Evolutionary conservation across 1,140 invertebrate genomes (phyloP), one percentile per base, ranked within the genome.

Genomic region (Meloidogyne floridensis): DNA sequence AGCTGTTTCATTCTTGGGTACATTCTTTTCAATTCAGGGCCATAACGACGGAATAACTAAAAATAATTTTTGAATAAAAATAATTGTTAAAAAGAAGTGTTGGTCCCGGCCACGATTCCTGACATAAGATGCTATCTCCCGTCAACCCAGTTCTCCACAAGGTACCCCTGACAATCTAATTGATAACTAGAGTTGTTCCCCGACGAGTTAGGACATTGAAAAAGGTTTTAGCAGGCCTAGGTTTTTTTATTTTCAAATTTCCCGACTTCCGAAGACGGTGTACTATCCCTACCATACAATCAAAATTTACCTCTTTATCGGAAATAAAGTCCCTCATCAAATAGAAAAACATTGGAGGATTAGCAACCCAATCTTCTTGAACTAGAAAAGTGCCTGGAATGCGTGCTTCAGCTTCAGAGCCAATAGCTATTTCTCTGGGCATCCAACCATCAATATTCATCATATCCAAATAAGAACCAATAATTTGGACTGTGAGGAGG

Each of bases 371-470:
- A 72, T 93, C 92, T 71, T 93, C 92, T 90, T 99, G 97, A 0
- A 96, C 95, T 0, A 99, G 93, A 92, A 98, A 99, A 90, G 99
- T 95, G 80, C 94, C 93, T 0, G 98, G 98, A 54, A 88, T 87
- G 32, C 78, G 75, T 13, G 75, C 51, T 20, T 85, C 81, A 0
- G 96, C 95, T 91, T 98, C 96, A n/a, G 92, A 85, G 8, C 95
- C 95, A 3, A 97, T 90, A 83, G 97, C 73, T 42, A 98, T 96
- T 90, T 99, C 97, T 65, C 97, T 90, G 0, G 97, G 97, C 84
- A 99, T 99, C 97, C 97, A 99, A 0, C 97, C 97, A 90, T 98
- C 95, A 0, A 93, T 93, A 88, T 99, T 98, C 92, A 98, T 95
- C 72, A 80, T 84, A 72, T 85, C 84, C 53, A 85, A 74, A 59